Base-by-base conservation (phyloP, 1,140 invertebrate species). In the Bacillus rossius region DNA sequence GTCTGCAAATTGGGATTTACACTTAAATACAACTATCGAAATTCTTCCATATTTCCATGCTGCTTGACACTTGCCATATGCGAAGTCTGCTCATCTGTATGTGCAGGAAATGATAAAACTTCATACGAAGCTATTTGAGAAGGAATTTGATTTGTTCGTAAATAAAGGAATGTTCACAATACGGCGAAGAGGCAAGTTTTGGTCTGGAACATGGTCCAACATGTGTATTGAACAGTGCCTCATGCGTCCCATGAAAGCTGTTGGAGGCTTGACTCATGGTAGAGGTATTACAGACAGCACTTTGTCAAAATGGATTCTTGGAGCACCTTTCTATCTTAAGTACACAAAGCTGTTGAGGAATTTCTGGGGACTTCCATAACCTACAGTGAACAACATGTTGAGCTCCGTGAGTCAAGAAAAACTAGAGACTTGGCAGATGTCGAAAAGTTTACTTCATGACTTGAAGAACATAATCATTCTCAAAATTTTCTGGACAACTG, bases 191-290 rank as follows among this genome's bases (percentile, higher is more conserved):
- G n/a, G n/a, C n/a, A n/a, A n/a, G n/a, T n/a, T 40, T n/a, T n/a
- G n/a, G n/a, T n/a, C n/a, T n/a, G n/a, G n/a, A n/a, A n/a, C n/a
- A n/a, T n/a, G n/a, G 52, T 57, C 66, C 5, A 71, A 74, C 62
- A 67, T 71, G 65, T 68, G 65, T 0, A 73, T 73, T 37, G 72
- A 74, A 55, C 71, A 74, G 53, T 59, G 55, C 22, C 56, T 73
- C 0, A 73, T 69, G 69, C 53, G 62, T 38, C 61, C 61, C n/a
- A 64, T 74, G 58, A 74, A 73, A 62, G 63, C 62, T 14, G 43
- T 56, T 55, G 48, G 40, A 38, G 66, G 65, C 37, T 3, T 50
- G 13, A 50, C 48, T 43, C 48, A 50, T 50, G 48, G 48, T 3
- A 16, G 48, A 3, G 48, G 48, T 7, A 50, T 22, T 3, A 50